phyloP scores from a whole-genome alignment of 2,888 invertebrate species.

The Eupithecia inturbata region DNA sequence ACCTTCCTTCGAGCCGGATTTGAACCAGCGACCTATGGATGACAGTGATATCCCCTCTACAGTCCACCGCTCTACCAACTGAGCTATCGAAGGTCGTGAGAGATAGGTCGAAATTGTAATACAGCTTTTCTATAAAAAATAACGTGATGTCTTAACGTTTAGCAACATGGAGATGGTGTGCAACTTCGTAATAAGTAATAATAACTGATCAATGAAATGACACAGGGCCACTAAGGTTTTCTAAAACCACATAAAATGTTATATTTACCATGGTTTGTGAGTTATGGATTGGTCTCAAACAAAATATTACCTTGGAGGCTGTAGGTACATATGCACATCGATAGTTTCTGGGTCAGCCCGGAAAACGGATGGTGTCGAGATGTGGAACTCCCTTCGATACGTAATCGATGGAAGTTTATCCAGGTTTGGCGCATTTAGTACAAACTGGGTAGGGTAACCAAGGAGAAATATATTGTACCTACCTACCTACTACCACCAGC shows the following conservation, averaged over 20 bases:
- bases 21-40: constrained; percentile 89
- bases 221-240: background rate
- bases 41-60: constrained; percentile 63
- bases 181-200: background rate
- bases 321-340: background rate
- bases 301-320: background rate
- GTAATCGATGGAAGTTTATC: constrained; percentile 14
- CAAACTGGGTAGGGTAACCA: background rate
- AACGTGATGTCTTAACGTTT: background rate
- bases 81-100: constrained; percentile 81
- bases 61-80: constrained; percentile 86
- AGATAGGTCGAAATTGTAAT: constrained; percentile 17
- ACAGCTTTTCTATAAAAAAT: background rate
- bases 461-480: background rate
- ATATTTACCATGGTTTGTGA: background rate
- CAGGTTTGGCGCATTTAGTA: constrained; percentile 6
- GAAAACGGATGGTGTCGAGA: constrained; percentile 18
- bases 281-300: background rate
- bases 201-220: background rate
- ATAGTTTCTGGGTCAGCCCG: constrained; percentile 12
- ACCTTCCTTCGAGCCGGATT: constrained; percentile 86
- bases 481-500: too few relatives aligned
- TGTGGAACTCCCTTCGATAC: too few relatives aligned
- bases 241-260: background rate
- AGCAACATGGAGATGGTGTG: background rate